Percentiles rank a stretch among this genome's conserved stretches.
These are phyloP conservation scores for Dryomyza anilis DNA, from an alignment of 2,888 invertebrate genomes.

Conservation along the genomic window DNA sequence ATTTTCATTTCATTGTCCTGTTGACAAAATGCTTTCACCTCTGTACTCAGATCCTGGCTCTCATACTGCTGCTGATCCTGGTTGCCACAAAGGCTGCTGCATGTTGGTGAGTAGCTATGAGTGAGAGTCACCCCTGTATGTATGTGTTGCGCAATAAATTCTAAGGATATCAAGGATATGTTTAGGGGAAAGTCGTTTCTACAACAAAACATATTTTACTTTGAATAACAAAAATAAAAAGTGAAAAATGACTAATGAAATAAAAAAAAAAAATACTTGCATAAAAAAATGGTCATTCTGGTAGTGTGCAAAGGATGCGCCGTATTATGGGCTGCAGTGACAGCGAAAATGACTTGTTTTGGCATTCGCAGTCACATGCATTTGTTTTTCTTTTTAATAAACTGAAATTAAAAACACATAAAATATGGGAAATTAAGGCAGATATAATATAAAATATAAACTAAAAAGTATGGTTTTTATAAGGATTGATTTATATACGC, in stretches of 20 bases:
- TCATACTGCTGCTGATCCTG: neutral
- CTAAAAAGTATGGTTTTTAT: no score
- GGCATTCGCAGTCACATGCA: neutral
- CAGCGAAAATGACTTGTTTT: conserved; percentile 13
- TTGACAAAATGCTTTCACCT: conserved; percentile 22
- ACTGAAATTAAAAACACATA: no score
- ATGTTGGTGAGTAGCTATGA: no score
- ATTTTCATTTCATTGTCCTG: conserved; percentile 12
- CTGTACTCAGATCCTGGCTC: neutral
- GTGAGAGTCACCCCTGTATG: no score
- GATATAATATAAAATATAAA: no score
- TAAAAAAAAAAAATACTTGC: neutral
- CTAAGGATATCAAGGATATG: conserved; percentile 16
- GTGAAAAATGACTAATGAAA: neutral
- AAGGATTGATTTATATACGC: no score
- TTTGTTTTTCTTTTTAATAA: neutral
- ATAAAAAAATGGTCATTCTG: neutral
- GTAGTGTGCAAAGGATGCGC: neutral
- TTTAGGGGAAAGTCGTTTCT: neutral
- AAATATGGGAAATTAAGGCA: no score
- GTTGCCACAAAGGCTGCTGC: neutral
- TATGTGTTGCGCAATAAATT: conserved; percentile 19
- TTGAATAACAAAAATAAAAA: neutral
- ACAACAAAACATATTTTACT: neutral
- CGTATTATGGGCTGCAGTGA: conserved; percentile 31